Percentiles rank a stretch among this genome's conserved stretches.
Conservation (phyloP, 2,113 vertebrate genomes). For the Ochotona princeps region DNA sequence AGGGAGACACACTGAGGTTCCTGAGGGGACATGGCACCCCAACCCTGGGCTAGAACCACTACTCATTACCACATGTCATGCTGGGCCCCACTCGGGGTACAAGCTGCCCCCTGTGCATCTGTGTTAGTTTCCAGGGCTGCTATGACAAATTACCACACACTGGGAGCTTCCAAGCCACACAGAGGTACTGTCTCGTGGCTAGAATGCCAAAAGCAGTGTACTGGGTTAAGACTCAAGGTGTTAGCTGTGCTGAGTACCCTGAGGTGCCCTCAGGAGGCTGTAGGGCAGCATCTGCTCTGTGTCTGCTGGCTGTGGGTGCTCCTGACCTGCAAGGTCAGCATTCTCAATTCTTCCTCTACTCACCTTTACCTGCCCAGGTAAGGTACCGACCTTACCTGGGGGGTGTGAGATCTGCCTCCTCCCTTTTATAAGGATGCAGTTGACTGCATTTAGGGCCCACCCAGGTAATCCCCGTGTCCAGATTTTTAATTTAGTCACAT, state of each 20-base stretch:
- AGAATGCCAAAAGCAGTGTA: not conserved
- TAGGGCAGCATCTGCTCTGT: not conserved
- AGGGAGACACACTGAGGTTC: not conserved
- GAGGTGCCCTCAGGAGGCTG: not conserved
- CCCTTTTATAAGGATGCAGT: not conserved
- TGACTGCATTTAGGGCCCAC: not conserved
- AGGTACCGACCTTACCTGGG: too few species aligned
- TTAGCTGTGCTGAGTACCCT: not conserved
- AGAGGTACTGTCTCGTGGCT: not conserved
- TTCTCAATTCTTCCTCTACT: not conserved
- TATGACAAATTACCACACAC: not conserved
- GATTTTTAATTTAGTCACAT: not conserved
- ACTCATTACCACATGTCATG: too few species aligned
- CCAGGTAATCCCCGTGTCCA: not conserved
- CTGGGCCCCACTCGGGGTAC: accelerated
- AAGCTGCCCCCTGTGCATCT: not conserved
- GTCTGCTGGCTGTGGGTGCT: not conserved
- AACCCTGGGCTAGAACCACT: not conserved
- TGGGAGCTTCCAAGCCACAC: not conserved
- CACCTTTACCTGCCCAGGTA: not conserved
- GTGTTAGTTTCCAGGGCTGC: not conserved
- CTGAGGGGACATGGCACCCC: not conserved
- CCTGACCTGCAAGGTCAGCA: not conserved
- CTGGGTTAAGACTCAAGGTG: not conserved
- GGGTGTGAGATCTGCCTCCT: not conserved